These are phyloP conservation scores for Ostrea edulis DNA, from an alignment of 1,140 invertebrate species.

Conservation along the genomic window DNA sequence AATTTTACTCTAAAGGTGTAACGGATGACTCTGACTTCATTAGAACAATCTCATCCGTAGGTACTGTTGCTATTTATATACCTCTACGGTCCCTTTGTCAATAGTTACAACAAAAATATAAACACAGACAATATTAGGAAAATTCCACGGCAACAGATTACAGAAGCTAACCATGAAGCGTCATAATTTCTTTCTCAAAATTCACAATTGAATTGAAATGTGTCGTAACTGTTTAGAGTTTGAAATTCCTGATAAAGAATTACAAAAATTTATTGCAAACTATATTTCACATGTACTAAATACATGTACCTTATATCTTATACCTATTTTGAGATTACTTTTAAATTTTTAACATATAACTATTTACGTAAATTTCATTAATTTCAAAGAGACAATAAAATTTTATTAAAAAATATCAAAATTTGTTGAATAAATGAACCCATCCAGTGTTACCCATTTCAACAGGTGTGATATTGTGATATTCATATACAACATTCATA, in stretches of 20 bases:
- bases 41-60: background rate
- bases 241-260: too few species aligned
- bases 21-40: background rate
- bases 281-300: too few species aligned
- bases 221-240: too few species aligned
- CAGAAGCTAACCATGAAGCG: background rate
- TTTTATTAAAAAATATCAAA: background rate
- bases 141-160: background rate
- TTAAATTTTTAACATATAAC: too few species aligned
- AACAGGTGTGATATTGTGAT: background rate
- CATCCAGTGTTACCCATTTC: background rate
- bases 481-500: background rate
- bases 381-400: too few species aligned
- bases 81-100: background rate
- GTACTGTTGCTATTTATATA: background rate
- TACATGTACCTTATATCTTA: too few species aligned
- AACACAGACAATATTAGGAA: background rate
- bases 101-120: slow-evolving; percentile 19
- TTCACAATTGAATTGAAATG: background rate
- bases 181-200: background rate
- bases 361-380: too few species aligned
- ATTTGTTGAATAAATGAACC: background rate
- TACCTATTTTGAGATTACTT: too few species aligned
- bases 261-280: too few species aligned
- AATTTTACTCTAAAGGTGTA: background rate